These are phyloP conservation scores for Loripinus fragilis DNA, from an alignment of 2,888 invertebrate genomes.

Conservation along the genomic window DNA sequence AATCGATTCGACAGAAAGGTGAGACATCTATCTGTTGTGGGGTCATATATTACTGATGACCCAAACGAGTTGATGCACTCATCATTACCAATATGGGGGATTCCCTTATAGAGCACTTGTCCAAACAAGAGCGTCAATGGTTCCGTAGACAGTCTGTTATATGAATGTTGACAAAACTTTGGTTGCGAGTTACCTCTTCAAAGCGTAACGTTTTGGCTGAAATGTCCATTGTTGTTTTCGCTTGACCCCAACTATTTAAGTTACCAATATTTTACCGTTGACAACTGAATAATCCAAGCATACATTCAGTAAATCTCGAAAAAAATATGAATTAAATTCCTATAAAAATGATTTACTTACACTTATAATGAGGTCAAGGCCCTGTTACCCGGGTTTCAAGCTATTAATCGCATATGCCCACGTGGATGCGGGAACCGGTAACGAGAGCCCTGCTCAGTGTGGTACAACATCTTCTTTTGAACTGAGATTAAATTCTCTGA, in stretches of 20 bases:
- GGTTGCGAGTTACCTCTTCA: too few relatives aligned
- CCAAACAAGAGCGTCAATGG: too few relatives aligned
- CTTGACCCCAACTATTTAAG: constrained; percentile 8
- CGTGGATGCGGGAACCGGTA: background rate
- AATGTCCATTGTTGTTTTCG: background rate
- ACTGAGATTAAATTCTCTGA: constrained; percentile 1
- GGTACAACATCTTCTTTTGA: background rate
- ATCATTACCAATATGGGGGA: too few relatives aligned
- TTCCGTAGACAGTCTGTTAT: too few relatives aligned
- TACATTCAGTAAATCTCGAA: constrained; percentile 9
- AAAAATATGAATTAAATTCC: constrained; percentile 14
- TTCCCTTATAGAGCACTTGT: too few relatives aligned
- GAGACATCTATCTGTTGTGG: too few relatives aligned
- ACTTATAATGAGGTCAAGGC: background rate
- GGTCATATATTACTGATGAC: too few relatives aligned
- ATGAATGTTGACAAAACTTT: too few relatives aligned
- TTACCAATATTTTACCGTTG: constrained; percentile 4
- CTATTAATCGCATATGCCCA: background rate
- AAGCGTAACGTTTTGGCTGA: too few relatives aligned
- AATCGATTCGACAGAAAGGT: too few relatives aligned
- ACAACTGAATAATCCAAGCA: constrained; percentile 2
- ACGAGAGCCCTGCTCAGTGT: background rate
- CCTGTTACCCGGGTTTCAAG: background rate
- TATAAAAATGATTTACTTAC: constrained; percentile 15
- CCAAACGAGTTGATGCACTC: too few relatives aligned